Base-by-base conservation (phyloP, 2,888 invertebrate genomes). In the Molanna angustata region DNA sequence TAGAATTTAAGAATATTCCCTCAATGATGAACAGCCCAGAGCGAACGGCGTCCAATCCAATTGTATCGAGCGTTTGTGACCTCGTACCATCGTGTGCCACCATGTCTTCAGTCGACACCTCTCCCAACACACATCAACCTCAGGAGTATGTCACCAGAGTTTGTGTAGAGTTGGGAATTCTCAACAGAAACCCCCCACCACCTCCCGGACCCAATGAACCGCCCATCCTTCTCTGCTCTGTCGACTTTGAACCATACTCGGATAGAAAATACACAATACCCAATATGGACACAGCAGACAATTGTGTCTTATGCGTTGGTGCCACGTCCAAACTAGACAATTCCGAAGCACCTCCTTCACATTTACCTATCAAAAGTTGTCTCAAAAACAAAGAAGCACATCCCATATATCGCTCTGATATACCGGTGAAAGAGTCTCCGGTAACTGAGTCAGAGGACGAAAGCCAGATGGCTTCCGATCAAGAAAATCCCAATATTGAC, bases 91-190 rank as follows among this genome's bases (percentile, higher is more conserved):
- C 58, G 6, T 58, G 58, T 22, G 53, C 56, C 6, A 46, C 58
- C n/a, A 18, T 53, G 16, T 51, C 47, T 13, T 47, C 53, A 7
- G 22, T 40, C 4, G 58, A 58, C n/a, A 73, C 74, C 1, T 67
- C 63, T 58, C 40, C 60, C 19, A 40, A 41, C 14, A 9, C 22
- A 1, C 47, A 53, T 52, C 49, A 52, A 7, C 54, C 55, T 9
- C 67, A 67, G 44, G 68, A 70, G 44, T 70, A 70, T 63, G 65
- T 66, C 63, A 77, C 79, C 1, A 69, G 78, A 20, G 80, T 79
- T 2, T 81, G 80, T 62, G 75, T 82, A 13, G 81, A 82, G 61
- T 67, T 82, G 3, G 80, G 80, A 1, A 69, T 70, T 2, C 61
- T 69, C 3, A 66, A 67, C 61, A 64, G 67, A 42, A 58, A 67